Evolutionary conservation across 1,140 invertebrate species (phyloP).

Genomic region (Saccostrea cuccullata): DNA sequence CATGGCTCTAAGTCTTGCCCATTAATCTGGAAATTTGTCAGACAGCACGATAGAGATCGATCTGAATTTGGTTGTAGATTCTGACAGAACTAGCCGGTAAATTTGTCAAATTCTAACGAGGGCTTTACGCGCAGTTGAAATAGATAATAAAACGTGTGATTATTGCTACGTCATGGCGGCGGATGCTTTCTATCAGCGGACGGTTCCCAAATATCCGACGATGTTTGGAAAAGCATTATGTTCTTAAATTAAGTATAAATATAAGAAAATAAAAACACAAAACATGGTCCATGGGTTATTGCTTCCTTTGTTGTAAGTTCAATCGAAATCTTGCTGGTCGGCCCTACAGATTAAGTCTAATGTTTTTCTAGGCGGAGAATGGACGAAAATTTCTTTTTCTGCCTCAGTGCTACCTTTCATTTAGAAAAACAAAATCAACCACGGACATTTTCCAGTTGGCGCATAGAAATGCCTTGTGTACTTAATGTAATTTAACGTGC

Average conservation of each 20-base stretch:
- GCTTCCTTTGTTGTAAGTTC: constrained; percentile 24
- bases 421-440: constrained; percentile 32
- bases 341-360: background rate
- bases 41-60: background rate
- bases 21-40: background rate
- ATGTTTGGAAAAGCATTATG: constrained; percentile 49
- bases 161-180: background rate
- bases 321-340: constrained; percentile 18
- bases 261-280: constrained; percentile 44
- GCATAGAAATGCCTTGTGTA: constrained; percentile 17
- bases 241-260: constrained; percentile 49
- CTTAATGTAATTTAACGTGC: background rate
- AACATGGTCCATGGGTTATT: constrained; percentile 18
- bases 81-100: constrained; percentile 8
- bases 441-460: constrained; percentile 18
- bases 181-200: constrained; percentile 10
- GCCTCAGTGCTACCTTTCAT: constrained; percentile 11
- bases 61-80: background rate
- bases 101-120: constrained; percentile 17
- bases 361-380: constrained; percentile 35
- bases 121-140: background rate
- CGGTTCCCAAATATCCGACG: constrained; percentile 37
- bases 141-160: constrained; percentile 22
- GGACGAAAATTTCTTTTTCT: constrained; percentile 2
- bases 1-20: background rate